Evolutionary conservation across 2,797 vertebrate genomes (phyloP).

Genomic region (Amazonetta brasiliensis): DNA sequence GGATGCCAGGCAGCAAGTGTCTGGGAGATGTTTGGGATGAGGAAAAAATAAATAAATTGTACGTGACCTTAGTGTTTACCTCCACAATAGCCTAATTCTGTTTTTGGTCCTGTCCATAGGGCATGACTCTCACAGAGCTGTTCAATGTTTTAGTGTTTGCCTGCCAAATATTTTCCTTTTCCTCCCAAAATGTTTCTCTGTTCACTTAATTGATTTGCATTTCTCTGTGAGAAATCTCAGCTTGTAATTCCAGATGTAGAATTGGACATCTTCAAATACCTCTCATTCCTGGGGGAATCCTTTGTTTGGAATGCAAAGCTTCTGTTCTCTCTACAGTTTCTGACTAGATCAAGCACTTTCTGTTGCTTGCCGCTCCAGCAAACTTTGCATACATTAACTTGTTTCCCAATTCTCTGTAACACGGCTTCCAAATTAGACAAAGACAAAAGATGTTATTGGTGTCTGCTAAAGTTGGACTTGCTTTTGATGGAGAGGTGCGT

Average conservation of each 20-base stretch:
- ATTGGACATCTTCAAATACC: slow-evolving; percentile 20
- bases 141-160: background rate
- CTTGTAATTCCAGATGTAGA: slow-evolving; percentile 31
- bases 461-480: slow-evolving; percentile 29
- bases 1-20: background rate
- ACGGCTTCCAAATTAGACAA: slow-evolving; percentile 5
- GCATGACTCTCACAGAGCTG: background rate
- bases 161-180: slow-evolving; percentile 33
- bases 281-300: slow-evolving; percentile 26
- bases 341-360: slow-evolving; percentile 1
- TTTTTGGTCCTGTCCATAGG: background rate
- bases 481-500: background rate
- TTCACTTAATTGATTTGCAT: slow-evolving; percentile 32
- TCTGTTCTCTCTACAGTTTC: background rate
- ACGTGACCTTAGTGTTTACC: background rate
- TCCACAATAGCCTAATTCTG: background rate
- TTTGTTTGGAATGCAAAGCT: slow-evolving; percentile 49
- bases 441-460: slow-evolving; percentile 43
- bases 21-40: slow-evolving; percentile 17
- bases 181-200: slow-evolving; percentile 27
- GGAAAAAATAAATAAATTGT: background rate
- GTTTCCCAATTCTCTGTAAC: background rate
- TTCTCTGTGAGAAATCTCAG: slow-evolving; percentile 62
- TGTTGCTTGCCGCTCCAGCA: background rate
- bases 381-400: slow-evolving; percentile 16